Evolutionary conservation across 2,797 vertebrate genomes (phyloP).

Genomic region (Bradypodion pumilum): DNA sequence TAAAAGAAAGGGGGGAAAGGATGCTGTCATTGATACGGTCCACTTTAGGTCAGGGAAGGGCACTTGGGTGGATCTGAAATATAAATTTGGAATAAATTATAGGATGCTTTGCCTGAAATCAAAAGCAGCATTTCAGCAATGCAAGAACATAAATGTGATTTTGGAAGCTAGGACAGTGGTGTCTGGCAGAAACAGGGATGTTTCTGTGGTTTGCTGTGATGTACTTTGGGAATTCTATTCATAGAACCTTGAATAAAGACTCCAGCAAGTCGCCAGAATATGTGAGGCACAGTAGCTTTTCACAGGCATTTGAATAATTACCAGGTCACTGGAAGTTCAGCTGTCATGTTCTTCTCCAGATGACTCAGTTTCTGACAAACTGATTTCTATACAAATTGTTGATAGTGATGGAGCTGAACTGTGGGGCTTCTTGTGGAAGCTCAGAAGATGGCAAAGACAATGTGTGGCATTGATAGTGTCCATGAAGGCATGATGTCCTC

Average conservation of each 20-base stretch:
- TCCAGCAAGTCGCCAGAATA: slow-evolving; percentile 32
- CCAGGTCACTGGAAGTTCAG: slow-evolving; percentile 50
- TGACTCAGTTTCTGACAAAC: slow-evolving; percentile 31
- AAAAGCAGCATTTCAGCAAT: slow-evolving; percentile 21
- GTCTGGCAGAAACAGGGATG: slow-evolving; percentile 20
- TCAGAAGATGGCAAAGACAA: not conserved
- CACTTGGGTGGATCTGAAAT: not conserved
- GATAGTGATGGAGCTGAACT: slow-evolving; percentile 22
- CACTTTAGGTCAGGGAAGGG: not conserved
- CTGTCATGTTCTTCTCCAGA: slow-evolving; percentile 45
- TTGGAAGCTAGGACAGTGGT: slow-evolving; percentile 8
- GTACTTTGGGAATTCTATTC: not conserved
- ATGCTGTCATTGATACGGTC: not conserved
- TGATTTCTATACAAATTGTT: slow-evolving; percentile 39
- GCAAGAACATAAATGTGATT: slow-evolving; percentile 11
- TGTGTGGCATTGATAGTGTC: not conserved
- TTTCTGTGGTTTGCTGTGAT: not conserved
- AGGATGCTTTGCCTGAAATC: not conserved
- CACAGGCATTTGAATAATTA: slow-evolving; percentile 39
- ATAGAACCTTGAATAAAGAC: slow-evolving; percentile 36
- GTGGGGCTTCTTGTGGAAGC: slow-evolving; percentile 7
- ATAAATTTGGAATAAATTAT: not conserved
- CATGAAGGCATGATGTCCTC: not conserved
- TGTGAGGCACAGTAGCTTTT: slow-evolving; percentile 29
- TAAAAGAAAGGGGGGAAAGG: not conserved